phyloP scores from a whole-genome alignment of 2,888 invertebrate genomes.

The Drosophila cognata region DNA sequence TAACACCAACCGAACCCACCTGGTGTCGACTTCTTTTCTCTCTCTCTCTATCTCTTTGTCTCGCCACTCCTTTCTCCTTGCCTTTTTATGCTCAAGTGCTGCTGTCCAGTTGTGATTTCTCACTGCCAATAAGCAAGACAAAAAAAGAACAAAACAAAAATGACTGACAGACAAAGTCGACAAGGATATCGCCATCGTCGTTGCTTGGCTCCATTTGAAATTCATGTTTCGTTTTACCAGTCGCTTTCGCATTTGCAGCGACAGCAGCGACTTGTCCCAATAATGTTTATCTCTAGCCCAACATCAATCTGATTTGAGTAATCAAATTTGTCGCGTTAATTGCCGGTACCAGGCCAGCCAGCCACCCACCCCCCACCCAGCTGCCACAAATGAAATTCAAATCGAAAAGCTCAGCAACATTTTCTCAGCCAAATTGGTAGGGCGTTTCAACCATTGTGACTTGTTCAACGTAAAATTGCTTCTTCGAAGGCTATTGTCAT shows the following conservation, averaged over 20 bases:
- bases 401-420: slow-evolving; percentile 5
- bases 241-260: not conserved
- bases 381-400: slow-evolving; percentile 5
- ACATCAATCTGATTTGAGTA: slow-evolving; percentile 33
- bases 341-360: not conserved
- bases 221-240: slow-evolving; percentile 51
- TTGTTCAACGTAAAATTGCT: not conserved
- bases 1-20: slow-evolving; percentile 13
- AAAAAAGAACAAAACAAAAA: not conserved
- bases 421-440: not conserved
- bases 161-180: slow-evolving; percentile 16
- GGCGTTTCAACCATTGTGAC: not conserved
- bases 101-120: slow-evolving; percentile 52
- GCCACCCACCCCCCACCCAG: not conserved
- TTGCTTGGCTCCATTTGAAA: slow-evolving; percentile 42
- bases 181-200: slow-evolving; percentile 35
- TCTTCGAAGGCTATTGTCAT: not conserved
- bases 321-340: slow-evolving; percentile 41
- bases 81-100: slow-evolving; percentile 24
- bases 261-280: slow-evolving; percentile 3
- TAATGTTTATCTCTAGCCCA: slow-evolving; percentile 15
- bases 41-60: not conserved
- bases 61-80: not conserved
- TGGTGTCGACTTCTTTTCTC: not conserved
- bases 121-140: slow-evolving; percentile 30